These are phyloP conservation scores for Scaptomyza tumidula DNA, from an alignment of 2,888 invertebrate species.

Conservation along the genomic window DNA sequence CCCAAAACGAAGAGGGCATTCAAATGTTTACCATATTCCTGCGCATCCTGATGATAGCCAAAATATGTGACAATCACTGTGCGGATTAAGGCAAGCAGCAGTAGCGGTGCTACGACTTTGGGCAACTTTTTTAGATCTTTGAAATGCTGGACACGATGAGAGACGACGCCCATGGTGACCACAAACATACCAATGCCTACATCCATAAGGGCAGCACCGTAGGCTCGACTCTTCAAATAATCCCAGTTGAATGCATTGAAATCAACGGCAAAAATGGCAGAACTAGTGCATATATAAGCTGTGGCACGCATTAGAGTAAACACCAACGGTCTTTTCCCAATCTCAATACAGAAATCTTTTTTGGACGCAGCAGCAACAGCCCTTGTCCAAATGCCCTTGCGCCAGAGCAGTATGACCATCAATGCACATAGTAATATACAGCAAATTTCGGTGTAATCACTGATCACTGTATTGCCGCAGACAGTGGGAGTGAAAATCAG, in stretches of 20 bases:
- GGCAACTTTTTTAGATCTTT: conserved; percentile 64
- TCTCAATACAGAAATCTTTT: conserved; percentile 17
- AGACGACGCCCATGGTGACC: conserved; percentile 91
- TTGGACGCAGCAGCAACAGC: conserved; percentile 3
- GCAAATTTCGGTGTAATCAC: conserved; percentile 72
- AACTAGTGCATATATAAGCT: conserved; percentile 89
- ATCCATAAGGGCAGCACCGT: conserved; percentile 97
- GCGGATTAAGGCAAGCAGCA: conserved; percentile 88
- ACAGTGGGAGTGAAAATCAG: conserved; percentile 86
- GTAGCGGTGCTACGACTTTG: conserved; percentile 83
- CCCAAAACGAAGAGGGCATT: conserved; percentile 99
- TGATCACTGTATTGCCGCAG: conserved; percentile 86
- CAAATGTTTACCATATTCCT: conserved; percentile 99
- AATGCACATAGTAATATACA: conserved; percentile 5
- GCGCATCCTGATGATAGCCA: conserved; percentile 94
- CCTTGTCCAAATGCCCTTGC: conserved; percentile 42
- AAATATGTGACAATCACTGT: conserved; percentile 87
- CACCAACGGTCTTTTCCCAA: conserved; percentile 82
- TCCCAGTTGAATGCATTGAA: conserved; percentile 93
- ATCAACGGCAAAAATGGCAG: conserved; percentile 97
- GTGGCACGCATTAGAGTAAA: conserved; percentile 89
- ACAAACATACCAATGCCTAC: conserved; percentile 96
- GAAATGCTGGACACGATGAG: conserved; percentile 84
- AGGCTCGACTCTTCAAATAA: conserved; percentile 94
- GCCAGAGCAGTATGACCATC: conserved; percentile 23